These are phyloP conservation scores for Drosophila malerkotliana DNA, from an alignment of 1,140 invertebrate species.

Conservation along the genomic window DNA sequence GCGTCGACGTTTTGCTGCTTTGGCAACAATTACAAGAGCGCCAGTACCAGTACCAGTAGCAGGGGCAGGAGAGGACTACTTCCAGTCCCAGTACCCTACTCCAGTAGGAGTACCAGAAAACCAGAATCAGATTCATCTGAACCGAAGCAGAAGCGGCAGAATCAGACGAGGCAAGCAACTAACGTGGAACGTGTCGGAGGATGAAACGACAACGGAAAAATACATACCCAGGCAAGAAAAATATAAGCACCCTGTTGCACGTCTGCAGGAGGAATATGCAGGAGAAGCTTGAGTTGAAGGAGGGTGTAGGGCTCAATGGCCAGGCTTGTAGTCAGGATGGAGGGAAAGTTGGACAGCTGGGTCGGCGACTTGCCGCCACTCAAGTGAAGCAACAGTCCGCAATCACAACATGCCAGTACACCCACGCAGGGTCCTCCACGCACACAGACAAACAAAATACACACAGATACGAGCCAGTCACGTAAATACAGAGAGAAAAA, in stretches of 20 bases:
- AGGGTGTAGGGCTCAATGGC: neutral
- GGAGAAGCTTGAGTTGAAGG: neutral
- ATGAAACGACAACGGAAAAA: slow-evolving; percentile 30
- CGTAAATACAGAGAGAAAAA: slow-evolving; percentile 6
- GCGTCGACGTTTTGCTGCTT: slow-evolving; percentile 62
- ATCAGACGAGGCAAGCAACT: neutral
- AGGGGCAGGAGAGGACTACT: neutral
- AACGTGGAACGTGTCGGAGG: slow-evolving; percentile 32
- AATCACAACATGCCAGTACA: slow-evolving; percentile 62
- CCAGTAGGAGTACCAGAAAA: slow-evolving; percentile 13
- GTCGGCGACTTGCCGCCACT: slow-evolving; percentile 62
- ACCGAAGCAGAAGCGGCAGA: neutral
- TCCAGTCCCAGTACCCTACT: slow-evolving; percentile 6
- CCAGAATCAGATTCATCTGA: slow-evolving; percentile 12
- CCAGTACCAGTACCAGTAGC: too few species aligned
- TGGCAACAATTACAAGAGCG: slow-evolving; percentile 67
- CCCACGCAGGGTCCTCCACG: slow-evolving; percentile 18
- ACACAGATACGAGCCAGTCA: slow-evolving; percentile 9
- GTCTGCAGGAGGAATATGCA: neutral
- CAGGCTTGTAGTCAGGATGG: neutral
- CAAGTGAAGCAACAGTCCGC: slow-evolving; percentile 73
- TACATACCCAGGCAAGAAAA: slow-evolving; percentile 38
- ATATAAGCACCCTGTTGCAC: slow-evolving; percentile 58
- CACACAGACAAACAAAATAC: slow-evolving; percentile 3
- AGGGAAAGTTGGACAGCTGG: slow-evolving; percentile 25